Percentiles rank a stretch among this genome's conserved stretches.
Evolutionary conservation across 2,113 vertebrate genomes (phyloP).

Genomic region (Blennius ocellaris): DNA sequence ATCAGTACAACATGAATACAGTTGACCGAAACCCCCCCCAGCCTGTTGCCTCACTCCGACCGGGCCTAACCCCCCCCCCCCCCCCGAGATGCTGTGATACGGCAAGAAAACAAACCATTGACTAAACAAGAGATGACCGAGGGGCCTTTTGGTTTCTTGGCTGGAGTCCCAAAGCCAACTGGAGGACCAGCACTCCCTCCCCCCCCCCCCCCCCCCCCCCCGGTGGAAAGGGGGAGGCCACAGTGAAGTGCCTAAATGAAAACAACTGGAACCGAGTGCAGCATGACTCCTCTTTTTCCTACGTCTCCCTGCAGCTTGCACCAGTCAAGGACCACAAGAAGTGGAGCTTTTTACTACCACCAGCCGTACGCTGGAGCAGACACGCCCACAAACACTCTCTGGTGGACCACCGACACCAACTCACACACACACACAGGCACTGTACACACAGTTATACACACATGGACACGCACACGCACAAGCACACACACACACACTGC

Average conservation of each 20-base stretch:
- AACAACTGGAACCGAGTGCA: slow-evolving; percentile 77
- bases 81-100: slow-evolving; percentile 15
- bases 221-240: slow-evolving; percentile 68
- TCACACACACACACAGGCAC: neutral
- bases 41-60: slow-evolving; percentile 5
- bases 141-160: slow-evolving; percentile 37
- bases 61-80: neutral
- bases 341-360: slow-evolving; percentile 35
- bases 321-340: slow-evolving; percentile 45
- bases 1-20: slow-evolving; percentile 57
- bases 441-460: slow-evolving; percentile 6
- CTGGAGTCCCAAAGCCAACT: slow-evolving; percentile 38
- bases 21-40: slow-evolving; percentile 43
- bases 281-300: slow-evolving; percentile 70
- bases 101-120: slow-evolving; percentile 19
- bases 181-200: slow-evolving; percentile 29
- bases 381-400: slow-evolving; percentile 28
- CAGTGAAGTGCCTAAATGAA: slow-evolving; percentile 76
- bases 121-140: slow-evolving; percentile 28
- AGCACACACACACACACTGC: slow-evolving; percentile 22
- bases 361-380: slow-evolving; percentile 30
- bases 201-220: slow-evolving; percentile 12
- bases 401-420: slow-evolving; percentile 52
- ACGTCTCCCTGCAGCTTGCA: slow-evolving; percentile 40
- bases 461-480: slow-evolving; percentile 14